These are phyloP conservation scores for Odontocerum albicorne DNA, from an alignment of 2,888 invertebrate genomes.

Conservation along the genomic window DNA sequence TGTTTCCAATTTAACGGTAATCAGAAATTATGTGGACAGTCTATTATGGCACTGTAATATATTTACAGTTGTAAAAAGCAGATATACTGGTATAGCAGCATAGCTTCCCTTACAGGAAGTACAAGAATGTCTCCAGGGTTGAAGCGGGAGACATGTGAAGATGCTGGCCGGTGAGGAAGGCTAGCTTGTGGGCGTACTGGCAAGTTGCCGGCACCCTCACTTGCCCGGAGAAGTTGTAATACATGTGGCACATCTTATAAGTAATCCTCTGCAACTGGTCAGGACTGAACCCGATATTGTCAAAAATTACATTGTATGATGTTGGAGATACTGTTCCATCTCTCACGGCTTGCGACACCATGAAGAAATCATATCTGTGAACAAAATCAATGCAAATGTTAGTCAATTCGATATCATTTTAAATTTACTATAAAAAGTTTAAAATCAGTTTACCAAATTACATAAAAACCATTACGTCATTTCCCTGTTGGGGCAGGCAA, in stretches of 20 bases:
- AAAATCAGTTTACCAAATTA: too few species aligned
- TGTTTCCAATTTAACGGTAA: too few species aligned
- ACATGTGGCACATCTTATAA: constrained; percentile 89
- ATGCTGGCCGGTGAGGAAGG: constrained; percentile 73
- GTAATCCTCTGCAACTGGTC: constrained; percentile 84
- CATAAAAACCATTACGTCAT: too few species aligned
- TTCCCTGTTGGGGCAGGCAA: too few species aligned
- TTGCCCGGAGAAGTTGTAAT: constrained; percentile 96
- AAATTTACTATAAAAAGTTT: too few species aligned
- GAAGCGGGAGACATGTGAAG: constrained; percentile 20
- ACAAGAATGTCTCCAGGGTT: constrained; percentile 15
- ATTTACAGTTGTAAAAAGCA: too few species aligned
- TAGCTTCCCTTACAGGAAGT: constrained; percentile 22
- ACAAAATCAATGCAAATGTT: too few species aligned
- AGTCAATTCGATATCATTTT: too few species aligned
- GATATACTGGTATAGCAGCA: too few species aligned
- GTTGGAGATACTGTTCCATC: constrained; percentile 92
- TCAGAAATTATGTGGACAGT: too few species aligned
- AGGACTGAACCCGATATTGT: constrained; percentile 68
- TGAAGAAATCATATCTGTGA: constrained; percentile 78
- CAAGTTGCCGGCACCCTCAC: constrained; percentile 90
- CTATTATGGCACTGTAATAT: too few species aligned
- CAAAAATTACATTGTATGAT: constrained; percentile 83
- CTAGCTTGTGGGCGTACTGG: constrained; percentile 92
- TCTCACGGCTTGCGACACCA: constrained; percentile 83